Evolutionary conservation across 2,888 invertebrate species (phyloP).

Genomic region (Scaptomyza parva): DNA sequence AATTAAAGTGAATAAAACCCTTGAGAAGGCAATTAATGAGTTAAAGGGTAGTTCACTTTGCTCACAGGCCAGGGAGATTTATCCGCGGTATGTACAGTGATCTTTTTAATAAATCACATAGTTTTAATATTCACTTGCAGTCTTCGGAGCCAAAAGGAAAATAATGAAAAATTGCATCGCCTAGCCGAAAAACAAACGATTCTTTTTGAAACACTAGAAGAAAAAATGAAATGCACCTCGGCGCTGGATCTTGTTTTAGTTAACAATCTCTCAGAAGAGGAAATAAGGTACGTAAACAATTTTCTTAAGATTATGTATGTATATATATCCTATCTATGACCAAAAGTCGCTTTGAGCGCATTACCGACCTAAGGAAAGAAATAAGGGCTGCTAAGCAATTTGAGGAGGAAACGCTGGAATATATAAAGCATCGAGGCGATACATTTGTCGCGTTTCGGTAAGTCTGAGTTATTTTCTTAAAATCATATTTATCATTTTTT

Average conservation of each 20-base stretch:
- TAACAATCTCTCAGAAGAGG: slow-evolving; percentile 80
- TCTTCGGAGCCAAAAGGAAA: slow-evolving; percentile 73
- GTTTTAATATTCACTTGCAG: slow-evolving; percentile 41
- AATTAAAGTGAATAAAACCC: slow-evolving; percentile 67
- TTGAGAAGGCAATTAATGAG: slow-evolving; percentile 79
- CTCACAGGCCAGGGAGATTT: slow-evolving; percentile 80
- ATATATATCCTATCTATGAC: not conserved
- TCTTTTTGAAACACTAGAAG: slow-evolving; percentile 61
- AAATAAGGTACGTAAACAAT: slow-evolving; percentile 67
- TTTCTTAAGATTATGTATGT: no score
- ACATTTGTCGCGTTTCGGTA: slow-evolving; percentile 78
- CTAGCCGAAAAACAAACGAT: slow-evolving; percentile 63
- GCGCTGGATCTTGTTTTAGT: slow-evolving; percentile 68
- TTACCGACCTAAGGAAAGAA: slow-evolving; percentile 60
- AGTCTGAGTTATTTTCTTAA: not conserved
- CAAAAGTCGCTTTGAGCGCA: slow-evolving; percentile 71
- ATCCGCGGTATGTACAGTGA: slow-evolving; percentile 74
- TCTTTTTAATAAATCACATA: no score
- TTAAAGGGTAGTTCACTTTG: slow-evolving; percentile 81
- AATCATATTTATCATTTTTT: no score
- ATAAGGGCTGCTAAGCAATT: slow-evolving; percentile 53
- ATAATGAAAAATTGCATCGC: slow-evolving; percentile 75
- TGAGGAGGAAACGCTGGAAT: slow-evolving; percentile 50
- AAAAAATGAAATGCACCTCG: slow-evolving; percentile 66
- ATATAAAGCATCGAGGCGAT: slow-evolving; percentile 72